Conservation (phyloP, 2,797 vertebrate genomes). For the Oryzias sinensis region DNA sequence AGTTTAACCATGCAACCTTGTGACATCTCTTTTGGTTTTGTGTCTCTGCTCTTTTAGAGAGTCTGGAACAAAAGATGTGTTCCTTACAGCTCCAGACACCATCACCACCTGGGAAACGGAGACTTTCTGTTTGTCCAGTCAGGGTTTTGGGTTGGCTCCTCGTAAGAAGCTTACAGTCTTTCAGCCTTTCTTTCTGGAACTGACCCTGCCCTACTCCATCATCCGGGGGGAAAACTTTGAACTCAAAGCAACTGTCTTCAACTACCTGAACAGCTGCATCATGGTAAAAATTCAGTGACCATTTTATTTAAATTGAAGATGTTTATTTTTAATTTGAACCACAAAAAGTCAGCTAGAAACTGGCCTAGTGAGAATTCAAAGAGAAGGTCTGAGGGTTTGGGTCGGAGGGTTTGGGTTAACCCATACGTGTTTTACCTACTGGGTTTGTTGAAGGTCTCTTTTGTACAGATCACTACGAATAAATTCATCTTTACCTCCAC, state of each 20-base stretch:
- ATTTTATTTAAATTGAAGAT: no score
- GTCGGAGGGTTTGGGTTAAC: no score
- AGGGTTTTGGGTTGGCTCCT: conserved; percentile 79
- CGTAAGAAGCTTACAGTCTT: conserved; percentile 71
- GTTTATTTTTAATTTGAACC: no score
- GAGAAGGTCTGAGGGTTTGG: no score
- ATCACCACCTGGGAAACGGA: conserved; percentile 80
- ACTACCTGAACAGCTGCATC: conserved; percentile 76
- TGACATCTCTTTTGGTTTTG: neutral
- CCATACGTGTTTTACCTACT: no score
- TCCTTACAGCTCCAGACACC: conserved; percentile 75
- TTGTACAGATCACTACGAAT: no score
- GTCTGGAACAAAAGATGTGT: conserved; percentile 55
- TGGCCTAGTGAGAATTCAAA: no score
- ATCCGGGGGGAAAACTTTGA: conserved; percentile 79
- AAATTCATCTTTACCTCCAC: no score
- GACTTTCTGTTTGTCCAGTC: conserved; percentile 70
- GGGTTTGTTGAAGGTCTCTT: no score
- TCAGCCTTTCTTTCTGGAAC: conserved; percentile 84
- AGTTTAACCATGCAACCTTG: neutral
- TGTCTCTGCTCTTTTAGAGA: conserved; percentile 47
- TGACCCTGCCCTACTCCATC: conserved; percentile 81
- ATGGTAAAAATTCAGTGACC: conserved; percentile 59
- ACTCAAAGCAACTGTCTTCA: conserved; percentile 78
- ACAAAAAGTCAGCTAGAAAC: no score